phyloP scores from a whole-genome alignment of 2,888 invertebrate species.

The Abrostola triplasia region DNA sequence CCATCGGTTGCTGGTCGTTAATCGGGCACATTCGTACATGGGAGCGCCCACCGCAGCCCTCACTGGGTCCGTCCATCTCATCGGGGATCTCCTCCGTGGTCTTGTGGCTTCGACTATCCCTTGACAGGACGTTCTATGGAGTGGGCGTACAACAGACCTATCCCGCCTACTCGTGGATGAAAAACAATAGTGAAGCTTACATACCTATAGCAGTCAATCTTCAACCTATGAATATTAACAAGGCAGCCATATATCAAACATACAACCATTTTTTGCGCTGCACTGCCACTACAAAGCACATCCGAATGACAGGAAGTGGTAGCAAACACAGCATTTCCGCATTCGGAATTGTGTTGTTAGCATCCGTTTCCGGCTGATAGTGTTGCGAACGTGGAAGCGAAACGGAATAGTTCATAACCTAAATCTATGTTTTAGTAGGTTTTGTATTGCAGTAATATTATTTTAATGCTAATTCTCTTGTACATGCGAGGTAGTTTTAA shows the following conservation, averaged over 20 bases:
- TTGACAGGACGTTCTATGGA: too few species aligned
- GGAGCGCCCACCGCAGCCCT: too few species aligned
- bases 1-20: too few species aligned
- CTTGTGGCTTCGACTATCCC: too few species aligned
- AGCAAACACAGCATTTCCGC: conserved; percentile 62
- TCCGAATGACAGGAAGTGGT: conserved; percentile 59
- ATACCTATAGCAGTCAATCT: not conserved
- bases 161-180: too few species aligned
- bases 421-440: conserved; percentile 48
- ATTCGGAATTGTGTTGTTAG: conserved; percentile 58
- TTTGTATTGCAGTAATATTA: conserved; percentile 34
- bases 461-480: conserved; percentile 45
- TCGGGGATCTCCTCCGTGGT: too few species aligned
- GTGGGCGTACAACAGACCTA: too few species aligned
- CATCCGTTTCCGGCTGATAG: conserved; percentile 60
- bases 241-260: conserved; percentile 44
- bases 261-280: conserved; percentile 44
- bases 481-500: conserved; percentile 20
- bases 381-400: conserved; percentile 44
- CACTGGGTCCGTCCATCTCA: too few species aligned
- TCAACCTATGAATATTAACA: conserved; percentile 43
- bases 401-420: conserved; percentile 47
- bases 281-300: conserved; percentile 50
- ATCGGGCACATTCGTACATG: too few species aligned
- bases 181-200: too few species aligned